Conservation (phyloP, 1,140 invertebrate genomes). For the Vanessa tameamea region DNA sequence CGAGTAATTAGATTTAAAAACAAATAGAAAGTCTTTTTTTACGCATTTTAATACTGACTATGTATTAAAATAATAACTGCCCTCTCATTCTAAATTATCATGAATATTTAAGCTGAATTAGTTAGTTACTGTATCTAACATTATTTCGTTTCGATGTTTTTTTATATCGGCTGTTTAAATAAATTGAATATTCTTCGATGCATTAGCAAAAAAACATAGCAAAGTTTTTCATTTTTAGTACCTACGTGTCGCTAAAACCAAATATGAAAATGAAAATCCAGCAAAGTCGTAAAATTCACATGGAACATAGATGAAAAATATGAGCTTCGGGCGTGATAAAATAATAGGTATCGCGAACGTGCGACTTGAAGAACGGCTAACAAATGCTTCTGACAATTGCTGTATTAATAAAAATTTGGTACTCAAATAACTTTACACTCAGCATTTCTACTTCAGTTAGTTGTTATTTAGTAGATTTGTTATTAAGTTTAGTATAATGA, state of each 20-base stretch:
- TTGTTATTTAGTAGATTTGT: too few species aligned
- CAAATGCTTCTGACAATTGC: slow-evolving; percentile 50
- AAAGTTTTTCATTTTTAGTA: slow-evolving; percentile 11
- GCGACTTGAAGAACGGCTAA: slow-evolving; percentile 46
- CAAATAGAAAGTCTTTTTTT: too few species aligned
- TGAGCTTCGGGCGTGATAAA: slow-evolving; percentile 58
- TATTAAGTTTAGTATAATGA: too few species aligned
- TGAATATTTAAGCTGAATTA: too few species aligned
- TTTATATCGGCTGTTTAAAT: too few species aligned
- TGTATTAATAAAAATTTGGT: slow-evolving; percentile 9
- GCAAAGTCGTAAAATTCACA: slow-evolving; percentile 45
- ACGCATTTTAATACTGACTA: too few species aligned
- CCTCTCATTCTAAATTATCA: too few species aligned
- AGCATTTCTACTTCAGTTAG: not conserved
- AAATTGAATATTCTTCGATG: not conserved
- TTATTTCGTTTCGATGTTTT: too few species aligned
- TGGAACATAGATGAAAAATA: slow-evolving; percentile 46
- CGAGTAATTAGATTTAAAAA: too few species aligned
- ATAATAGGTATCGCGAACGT: slow-evolving; percentile 54
- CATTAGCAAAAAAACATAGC: not conserved
- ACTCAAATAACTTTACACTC: not conserved
- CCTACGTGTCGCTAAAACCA: slow-evolving; percentile 13
- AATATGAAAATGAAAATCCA: slow-evolving; percentile 25
- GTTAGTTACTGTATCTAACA: too few species aligned
- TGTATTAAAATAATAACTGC: too few species aligned